phyloP scores from a whole-genome alignment of 2,113 vertebrate genomes.

The Eulemur macaco region DNA sequence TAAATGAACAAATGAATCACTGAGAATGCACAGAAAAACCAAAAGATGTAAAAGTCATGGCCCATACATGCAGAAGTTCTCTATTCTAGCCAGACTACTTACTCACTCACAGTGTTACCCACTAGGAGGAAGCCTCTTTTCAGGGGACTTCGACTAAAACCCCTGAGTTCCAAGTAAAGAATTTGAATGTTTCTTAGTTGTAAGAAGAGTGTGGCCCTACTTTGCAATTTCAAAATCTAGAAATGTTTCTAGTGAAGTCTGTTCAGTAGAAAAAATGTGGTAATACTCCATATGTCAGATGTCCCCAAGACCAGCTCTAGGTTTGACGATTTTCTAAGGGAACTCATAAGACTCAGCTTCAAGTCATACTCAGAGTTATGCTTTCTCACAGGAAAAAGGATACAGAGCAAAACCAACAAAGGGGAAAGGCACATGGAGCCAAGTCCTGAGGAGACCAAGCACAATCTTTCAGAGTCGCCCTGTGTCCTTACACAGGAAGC shows the following conservation, averaged over 20 bases:
- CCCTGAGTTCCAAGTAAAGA: background rate
- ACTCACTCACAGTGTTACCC: background rate
- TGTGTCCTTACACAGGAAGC: accelerated
- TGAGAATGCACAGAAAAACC: background rate
- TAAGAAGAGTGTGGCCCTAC: background rate
- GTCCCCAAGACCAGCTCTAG: background rate
- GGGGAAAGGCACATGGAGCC: background rate
- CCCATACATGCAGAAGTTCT: background rate
- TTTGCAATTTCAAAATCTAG: background rate
- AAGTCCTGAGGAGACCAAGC: background rate
- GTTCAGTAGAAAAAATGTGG: background rate
- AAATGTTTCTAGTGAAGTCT: background rate
- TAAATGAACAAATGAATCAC: accelerated
- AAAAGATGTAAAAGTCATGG: background rate
- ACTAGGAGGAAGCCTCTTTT: background rate
- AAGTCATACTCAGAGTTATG: background rate
- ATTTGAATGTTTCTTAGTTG: background rate
- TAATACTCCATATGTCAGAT: background rate
- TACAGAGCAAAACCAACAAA: background rate
- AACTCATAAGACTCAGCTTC: no score
- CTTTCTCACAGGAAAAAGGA: background rate
- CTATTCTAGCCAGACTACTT: background rate
- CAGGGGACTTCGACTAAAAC: background rate
- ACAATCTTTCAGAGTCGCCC: background rate
- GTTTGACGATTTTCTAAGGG: background rate